Evolutionary conservation across 2,113 vertebrate genomes (phyloP).

Genomic region (Zootoca vivipara): DNA sequence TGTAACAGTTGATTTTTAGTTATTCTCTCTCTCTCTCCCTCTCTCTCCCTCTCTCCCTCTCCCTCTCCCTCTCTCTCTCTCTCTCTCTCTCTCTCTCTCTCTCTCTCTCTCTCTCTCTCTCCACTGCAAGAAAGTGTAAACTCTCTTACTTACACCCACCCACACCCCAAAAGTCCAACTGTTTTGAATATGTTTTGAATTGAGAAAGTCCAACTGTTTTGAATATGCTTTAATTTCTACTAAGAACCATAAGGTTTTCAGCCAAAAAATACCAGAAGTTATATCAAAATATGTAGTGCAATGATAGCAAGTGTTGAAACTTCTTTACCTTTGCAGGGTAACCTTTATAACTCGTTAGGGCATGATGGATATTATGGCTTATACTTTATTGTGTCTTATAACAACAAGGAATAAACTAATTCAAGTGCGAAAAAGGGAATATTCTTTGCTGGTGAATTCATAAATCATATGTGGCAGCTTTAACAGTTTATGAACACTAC

Average conservation of each 20-base stretch:
- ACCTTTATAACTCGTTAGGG: not conserved
- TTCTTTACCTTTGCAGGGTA: not conserved
- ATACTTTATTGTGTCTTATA: not conserved
- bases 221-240: not conserved
- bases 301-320: not conserved
- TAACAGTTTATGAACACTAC: not conserved
- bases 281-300: not conserved
- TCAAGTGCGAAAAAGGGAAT: not conserved
- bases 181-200: not conserved
- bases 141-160: no score
- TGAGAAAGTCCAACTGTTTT: not conserved
- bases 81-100: no score
- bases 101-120: no score
- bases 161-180: no score
- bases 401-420: not conserved
- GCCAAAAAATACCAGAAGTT: fast-evolving
- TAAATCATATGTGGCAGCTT: not conserved
- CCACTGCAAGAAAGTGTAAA: no score
- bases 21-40: no score
- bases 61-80: no score
- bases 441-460: not conserved
- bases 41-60: no score
- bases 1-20: not conserved
- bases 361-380: not conserved
- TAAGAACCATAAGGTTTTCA: conserved; percentile 10